phyloP scores from a whole-genome alignment of 2,113 vertebrate genomes.

The Amphilophus citrinellus region DNA sequence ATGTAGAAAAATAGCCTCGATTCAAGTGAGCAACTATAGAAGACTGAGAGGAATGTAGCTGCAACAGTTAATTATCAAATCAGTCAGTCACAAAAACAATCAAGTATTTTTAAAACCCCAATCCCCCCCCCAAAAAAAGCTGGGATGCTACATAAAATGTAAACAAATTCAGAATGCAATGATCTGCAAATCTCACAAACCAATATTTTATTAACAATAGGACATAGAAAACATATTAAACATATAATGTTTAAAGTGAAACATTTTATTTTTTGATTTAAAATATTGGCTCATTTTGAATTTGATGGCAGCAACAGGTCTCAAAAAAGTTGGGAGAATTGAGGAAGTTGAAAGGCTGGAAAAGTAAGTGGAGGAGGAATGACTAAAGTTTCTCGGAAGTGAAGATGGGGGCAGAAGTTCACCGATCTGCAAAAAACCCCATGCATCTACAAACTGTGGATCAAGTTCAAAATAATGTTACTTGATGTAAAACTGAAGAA shows the following conservation, averaged over 20 bases:
- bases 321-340: background rate
- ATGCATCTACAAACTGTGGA: no score
- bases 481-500: no score
- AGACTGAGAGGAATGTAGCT: background rate
- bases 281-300: background rate
- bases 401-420: no score
- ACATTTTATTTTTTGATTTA: background rate
- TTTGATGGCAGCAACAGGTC: background rate
- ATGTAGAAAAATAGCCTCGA: conserved; percentile 28
- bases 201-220: background rate
- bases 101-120: background rate
- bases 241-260: no score
- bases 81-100: background rate
- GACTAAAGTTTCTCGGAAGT: background rate
- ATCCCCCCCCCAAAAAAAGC: background rate
- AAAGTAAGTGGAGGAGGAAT: background rate
- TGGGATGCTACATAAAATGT: background rate
- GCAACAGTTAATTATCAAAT: background rate
- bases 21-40: background rate
- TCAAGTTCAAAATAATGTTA: no score
- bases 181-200: background rate
- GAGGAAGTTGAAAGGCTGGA: no score
- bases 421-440: no score
- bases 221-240: background rate
- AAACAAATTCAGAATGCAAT: background rate